A percentile compares a stretch with the other conserved stretches of the same genome.
These are phyloP conservation scores for Rambutsinella grinnellia DNA, from an alignment of 2,888 invertebrate genomes.

Conservation along the genomic window DNA sequence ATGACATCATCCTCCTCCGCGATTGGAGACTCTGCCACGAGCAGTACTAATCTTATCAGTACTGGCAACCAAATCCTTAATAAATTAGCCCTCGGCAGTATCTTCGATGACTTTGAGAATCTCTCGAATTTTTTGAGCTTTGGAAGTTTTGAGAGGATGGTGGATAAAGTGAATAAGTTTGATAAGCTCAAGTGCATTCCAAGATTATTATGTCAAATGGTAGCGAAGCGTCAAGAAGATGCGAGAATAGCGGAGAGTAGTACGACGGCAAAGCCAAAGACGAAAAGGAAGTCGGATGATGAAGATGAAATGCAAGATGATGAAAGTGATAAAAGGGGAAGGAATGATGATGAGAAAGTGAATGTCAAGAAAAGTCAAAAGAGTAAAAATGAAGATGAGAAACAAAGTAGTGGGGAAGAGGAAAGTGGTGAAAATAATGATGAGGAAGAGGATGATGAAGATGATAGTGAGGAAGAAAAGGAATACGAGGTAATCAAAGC, in stretches of 20 bases:
- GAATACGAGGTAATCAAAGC: constrained; percentile 7
- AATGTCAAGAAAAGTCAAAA: no score
- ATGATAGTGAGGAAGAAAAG: constrained; percentile 8
- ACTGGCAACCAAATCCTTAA: constrained; percentile 28
- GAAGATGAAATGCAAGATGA: background rate
- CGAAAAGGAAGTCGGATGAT: constrained; percentile 9
- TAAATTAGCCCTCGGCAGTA: constrained; percentile 33
- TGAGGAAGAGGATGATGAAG: constrained; percentile 6
- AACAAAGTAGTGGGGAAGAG: constrained; percentile 6
- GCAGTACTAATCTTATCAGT: background rate
- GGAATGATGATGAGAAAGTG: background rate
- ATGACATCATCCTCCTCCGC: background rate
- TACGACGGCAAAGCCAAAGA: constrained; percentile 30
- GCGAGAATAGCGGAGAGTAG: constrained; percentile 3
- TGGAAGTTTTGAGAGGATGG: constrained; percentile 54
- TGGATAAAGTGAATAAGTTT: constrained; percentile 59
- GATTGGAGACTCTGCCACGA: background rate
- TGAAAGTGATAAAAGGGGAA: background rate
- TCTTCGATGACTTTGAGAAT: constrained; percentile 47
- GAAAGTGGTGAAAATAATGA: background rate
- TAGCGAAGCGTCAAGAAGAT: constrained; percentile 58
- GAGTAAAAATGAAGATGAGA: background rate
- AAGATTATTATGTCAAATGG: constrained; percentile 61
- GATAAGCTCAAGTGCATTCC: constrained; percentile 62
- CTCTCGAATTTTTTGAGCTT: constrained; percentile 49